Evolutionary conservation across 2,888 invertebrate species (phyloP).

Genomic region (Zele albiditarsus): DNA sequence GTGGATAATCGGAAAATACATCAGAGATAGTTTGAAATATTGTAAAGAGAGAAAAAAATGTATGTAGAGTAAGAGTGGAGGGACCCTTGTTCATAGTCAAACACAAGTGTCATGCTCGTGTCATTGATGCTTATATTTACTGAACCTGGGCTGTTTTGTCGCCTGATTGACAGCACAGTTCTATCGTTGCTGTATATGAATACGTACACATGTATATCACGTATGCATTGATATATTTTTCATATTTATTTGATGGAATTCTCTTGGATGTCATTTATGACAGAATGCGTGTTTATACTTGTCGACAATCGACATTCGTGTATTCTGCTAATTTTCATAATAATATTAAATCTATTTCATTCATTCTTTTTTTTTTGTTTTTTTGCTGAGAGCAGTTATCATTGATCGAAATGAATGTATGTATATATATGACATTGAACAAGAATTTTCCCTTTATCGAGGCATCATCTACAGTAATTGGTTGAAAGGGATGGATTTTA

Average conservation of each 20-base stretch:
- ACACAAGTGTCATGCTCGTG: constrained; percentile 41
- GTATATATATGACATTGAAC: too few species aligned
- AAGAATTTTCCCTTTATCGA: too few species aligned
- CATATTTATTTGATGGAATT: neutral
- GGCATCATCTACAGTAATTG: too few species aligned
- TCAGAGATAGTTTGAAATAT: constrained; percentile 6
- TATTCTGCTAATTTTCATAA: neutral
- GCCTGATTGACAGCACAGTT: constrained; percentile 15
- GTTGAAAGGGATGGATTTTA: too few species aligned
- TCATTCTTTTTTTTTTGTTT: too few species aligned
- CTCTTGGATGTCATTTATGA: neutral
- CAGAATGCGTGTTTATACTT: neutral
- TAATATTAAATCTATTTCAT: too few species aligned
- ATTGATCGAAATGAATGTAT: too few species aligned
- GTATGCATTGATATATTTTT: neutral
- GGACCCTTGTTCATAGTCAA: constrained; percentile 9
- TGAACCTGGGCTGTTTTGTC: constrained; percentile 22
- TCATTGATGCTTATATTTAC: constrained; percentile 33
- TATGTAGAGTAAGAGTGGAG: neutral
- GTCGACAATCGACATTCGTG: neutral
- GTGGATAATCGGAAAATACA: constrained; percentile 25
- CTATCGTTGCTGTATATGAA: neutral
- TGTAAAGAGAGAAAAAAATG: neutral
- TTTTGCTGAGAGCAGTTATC: too few species aligned
- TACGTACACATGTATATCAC: neutral